Evolutionary conservation across 2,888 invertebrate genomes (phyloP).

Genomic region (Baronia brevicornis): DNA sequence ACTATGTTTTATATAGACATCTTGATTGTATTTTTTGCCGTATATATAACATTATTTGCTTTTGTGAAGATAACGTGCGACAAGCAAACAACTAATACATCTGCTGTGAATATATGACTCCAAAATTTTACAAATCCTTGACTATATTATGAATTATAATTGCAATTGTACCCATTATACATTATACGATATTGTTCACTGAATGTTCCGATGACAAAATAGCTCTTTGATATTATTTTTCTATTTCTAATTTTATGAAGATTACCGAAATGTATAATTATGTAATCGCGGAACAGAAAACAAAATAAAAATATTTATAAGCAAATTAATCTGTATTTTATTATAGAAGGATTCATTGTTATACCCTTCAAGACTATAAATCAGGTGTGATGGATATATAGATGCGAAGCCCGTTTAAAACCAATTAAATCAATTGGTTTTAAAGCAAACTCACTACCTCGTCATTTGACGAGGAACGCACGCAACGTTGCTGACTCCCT

Average conservation of each 20-base stretch:
- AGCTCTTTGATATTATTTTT: conserved; percentile 75
- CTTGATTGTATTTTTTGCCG: conserved; percentile 37
- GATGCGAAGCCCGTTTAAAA: no score
- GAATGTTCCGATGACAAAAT: conserved; percentile 64
- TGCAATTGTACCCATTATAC: conserved; percentile 22
- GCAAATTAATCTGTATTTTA: conserved; percentile 50
- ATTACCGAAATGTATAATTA: conserved; percentile 64
- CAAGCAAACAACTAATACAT: no score
- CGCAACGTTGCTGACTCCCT: no score
- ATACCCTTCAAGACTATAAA: no score
- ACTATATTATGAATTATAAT: conserved; percentile 33
- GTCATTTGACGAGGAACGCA: neutral
- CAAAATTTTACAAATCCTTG: conserved; percentile 27
- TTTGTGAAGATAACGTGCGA: conserved; percentile 36
- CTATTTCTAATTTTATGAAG: conserved; percentile 73
- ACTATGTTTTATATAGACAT: conserved; percentile 45
- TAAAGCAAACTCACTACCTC: neutral
- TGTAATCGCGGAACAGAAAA: conserved; percentile 67
- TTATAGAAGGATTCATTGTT: conserved; percentile 21
- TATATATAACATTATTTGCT: conserved; percentile 38
- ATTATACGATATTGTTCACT: conserved; percentile 25
- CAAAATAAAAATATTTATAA: conserved; percentile 73
- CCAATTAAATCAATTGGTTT: neutral
- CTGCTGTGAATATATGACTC: conserved; percentile 22
- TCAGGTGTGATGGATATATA: no score